Percentiles rank a stretch among this genome's conserved stretches.
Conservation (phyloP, 1,140 invertebrate genomes). For the Pseudomyrmex concolor region DNA sequence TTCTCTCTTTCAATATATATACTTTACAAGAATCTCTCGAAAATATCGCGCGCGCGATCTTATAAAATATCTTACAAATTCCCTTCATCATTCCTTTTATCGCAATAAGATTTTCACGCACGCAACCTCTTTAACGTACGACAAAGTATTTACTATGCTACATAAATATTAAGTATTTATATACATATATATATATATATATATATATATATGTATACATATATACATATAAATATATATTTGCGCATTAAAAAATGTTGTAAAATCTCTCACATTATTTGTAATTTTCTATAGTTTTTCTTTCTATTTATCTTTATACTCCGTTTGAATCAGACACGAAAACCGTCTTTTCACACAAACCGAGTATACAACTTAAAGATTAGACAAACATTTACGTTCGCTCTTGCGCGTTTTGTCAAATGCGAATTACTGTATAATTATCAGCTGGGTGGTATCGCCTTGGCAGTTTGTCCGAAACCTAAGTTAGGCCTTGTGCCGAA, state of each 20-base stretch:
- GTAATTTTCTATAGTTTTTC: constrained; percentile 4
- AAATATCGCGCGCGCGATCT: too few relatives aligned
- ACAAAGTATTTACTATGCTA: too few relatives aligned
- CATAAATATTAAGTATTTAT: too few relatives aligned
- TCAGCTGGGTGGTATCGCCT: constrained; percentile 86
- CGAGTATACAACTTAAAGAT: neutral
- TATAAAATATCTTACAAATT: too few relatives aligned
- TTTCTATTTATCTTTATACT: constrained; percentile 20
- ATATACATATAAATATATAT: too few relatives aligned
- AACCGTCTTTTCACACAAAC: neutral
- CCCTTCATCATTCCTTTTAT: too few relatives aligned
- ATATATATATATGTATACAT: too few relatives aligned
- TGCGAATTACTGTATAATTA: constrained; percentile 64
- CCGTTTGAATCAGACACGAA: constrained; percentile 13
- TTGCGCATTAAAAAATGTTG: constrained; percentile 5
- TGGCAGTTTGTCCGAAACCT: constrained; percentile 86
- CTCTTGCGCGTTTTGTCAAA: neutral
- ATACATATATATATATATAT: too few relatives aligned
- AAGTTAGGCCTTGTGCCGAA: constrained; percentile 89
- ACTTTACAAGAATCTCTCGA: too few relatives aligned
- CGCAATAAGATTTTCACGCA: too few relatives aligned
- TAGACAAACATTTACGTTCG: neutral
- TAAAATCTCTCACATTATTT: constrained; percentile 12
- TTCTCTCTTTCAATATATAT: too few relatives aligned
- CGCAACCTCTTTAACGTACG: too few relatives aligned